A percentile compares a stretch with the other conserved stretches of the same genome.
These are phyloP conservation scores for Dasysyrphus albostriatus DNA, from an alignment of 2,888 invertebrate genomes.

Conservation along the genomic window DNA sequence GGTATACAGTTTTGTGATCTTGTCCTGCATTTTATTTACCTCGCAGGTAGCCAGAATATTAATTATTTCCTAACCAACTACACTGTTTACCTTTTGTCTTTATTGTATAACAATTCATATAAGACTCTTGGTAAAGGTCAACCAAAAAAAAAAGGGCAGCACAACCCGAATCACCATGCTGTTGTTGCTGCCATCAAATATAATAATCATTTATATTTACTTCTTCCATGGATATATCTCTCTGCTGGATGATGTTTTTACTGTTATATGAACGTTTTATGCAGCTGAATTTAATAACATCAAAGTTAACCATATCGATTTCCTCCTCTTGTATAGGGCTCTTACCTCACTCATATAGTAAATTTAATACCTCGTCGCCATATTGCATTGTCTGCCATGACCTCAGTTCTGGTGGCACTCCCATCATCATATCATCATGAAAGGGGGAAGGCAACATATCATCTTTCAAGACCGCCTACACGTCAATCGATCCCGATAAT, in stretches of 20 bases:
- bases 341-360: neutral
- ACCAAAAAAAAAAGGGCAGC: constrained; percentile 23
- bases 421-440: constrained; percentile 23
- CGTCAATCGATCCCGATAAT: constrained; percentile 62
- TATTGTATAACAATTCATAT: constrained; percentile 23
- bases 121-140: constrained; percentile 11
- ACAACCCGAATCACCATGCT: constrained; percentile 12
- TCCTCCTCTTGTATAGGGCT: constrained; percentile 16
- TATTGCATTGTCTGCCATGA: constrained; percentile 13
- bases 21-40: too few species aligned
- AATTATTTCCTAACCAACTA: neutral
- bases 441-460: constrained; percentile 35
- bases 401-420: constrained; percentile 52
- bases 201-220: constrained; percentile 5
- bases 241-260: neutral
- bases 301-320: constrained; percentile 26
- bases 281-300: constrained; percentile 42
- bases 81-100: neutral
- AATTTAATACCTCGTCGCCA: neutral
- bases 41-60: too few species aligned
- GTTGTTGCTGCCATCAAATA: neutral
- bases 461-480: constrained; percentile 57
- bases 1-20: too few species aligned
- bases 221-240: constrained; percentile 9
- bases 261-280: constrained; percentile 19